Evolutionary conservation across 35 echinoderm and acorn worm species (phyloP), one percentile per base, ranked within the genome.

Genomic region (Hemicentrotus pulcherrimus): DNA sequence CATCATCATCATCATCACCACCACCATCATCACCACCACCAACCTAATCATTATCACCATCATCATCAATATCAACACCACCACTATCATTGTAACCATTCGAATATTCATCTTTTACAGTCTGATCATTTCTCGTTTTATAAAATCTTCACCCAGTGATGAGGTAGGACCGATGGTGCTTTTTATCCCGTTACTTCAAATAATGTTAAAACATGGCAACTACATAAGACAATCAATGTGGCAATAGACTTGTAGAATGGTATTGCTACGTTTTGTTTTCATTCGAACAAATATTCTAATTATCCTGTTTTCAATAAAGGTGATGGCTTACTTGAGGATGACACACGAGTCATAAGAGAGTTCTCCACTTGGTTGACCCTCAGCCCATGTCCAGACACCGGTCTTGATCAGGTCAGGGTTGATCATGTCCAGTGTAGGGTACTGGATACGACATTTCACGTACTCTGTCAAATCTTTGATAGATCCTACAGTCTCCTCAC

Each of bases 381-480:
- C 98, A 60, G 96, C 98, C 98, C 98, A 99, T 2, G 98, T 99
- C 59, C 92, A 99, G 48, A 99, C 95, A 1, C 94, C 98, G 10
- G 98, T 96, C 60, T 92, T 96, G 89, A 99, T 48, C 31, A 99
- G 94, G 6, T 95, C 88, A 41, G 98, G 92, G 33, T 97, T 99
- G 46, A 97, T 95, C 94, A 95, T 96, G 85, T 99, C 98, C 1
- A 95, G 90, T 24, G 92, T 94, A 7, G 98, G 91, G 47, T 97
- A 96, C 85, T 97, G 96, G 90, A 97, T 88, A 45, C 96, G 94
- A 92, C 91, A 93, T 58, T 93, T 47, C 11, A 50, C 46, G 28
- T 93, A 93, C 48, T 93, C 91, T 4, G 18, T 93, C 32, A 93
- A 47, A 31, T 93, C 48, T 47, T 58, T 47, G 46, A 93, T 93